A percentile compares a stretch with the other conserved stretches of the same genome.
phyloP scores from a whole-genome alignment of 1,140 invertebrate species.

The Penaeus indicus region DNA sequence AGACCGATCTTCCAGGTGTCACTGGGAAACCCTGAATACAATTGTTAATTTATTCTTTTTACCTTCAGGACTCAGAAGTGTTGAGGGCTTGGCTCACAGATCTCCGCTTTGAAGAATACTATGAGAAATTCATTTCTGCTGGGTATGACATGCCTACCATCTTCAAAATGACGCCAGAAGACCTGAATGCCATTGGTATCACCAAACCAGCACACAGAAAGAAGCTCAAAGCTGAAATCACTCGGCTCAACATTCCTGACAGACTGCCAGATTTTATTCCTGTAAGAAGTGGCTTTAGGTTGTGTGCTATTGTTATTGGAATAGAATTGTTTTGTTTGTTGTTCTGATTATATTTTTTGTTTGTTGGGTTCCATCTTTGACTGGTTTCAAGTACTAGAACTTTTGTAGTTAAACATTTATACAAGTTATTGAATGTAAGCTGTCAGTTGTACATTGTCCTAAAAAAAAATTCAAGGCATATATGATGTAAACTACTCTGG shows the following conservation, averaged over 20 bases:
- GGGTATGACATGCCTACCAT: conserved; percentile 99
- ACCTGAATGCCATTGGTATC: conserved; percentile 85
- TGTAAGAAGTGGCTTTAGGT: conserved; percentile 74
- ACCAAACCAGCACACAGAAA: conserved; percentile 98
- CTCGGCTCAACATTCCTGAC: conserved; percentile 92
- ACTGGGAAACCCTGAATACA: not conserved
- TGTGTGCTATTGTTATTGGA: not conserved
- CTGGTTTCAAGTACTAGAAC: not conserved
- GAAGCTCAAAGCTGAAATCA: conserved; percentile 95
- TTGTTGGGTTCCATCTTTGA: not conserved
- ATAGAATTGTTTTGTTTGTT: conserved; percentile 12
- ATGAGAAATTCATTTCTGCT: conserved; percentile 90
- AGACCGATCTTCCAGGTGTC: not conserved
- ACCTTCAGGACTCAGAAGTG: conserved; percentile 87
- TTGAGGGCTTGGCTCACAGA: conserved; percentile 94
- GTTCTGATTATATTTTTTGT: conserved; percentile 24
- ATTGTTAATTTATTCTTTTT: conserved; percentile 26
- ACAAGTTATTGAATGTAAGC: not conserved
- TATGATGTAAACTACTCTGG: not conserved
- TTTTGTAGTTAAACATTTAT: too few relatives aligned
- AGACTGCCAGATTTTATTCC: conserved; percentile 93
- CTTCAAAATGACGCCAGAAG: conserved; percentile 97
- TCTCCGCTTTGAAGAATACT: conserved; percentile 96
- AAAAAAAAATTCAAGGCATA: not conserved
- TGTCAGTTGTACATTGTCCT: not conserved